Percentiles rank a stretch among this genome's conserved stretches.
Conservation (phyloP, 2,797 vertebrate species). For the Australoheros facetus region DNA sequence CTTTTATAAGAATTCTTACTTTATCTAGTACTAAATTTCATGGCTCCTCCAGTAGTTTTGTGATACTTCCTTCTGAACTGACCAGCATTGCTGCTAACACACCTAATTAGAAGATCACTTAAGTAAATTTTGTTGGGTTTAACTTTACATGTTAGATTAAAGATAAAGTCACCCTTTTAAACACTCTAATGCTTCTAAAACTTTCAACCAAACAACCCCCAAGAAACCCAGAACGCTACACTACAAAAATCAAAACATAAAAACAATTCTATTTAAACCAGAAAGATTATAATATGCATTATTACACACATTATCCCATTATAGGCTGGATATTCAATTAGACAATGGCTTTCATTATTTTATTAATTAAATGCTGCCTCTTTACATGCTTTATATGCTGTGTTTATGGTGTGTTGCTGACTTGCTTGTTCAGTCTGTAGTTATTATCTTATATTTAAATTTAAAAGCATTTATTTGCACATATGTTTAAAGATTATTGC, state of each 20-base stretch:
- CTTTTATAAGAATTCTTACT: neutral
- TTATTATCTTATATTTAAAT: neutral
- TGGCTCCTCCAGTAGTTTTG: neutral
- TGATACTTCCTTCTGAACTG: neutral
- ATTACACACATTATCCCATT: no score
- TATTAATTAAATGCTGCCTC: neutral
- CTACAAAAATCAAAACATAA: no score
- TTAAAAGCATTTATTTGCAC: neutral
- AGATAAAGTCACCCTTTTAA: neutral
- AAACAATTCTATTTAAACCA: no score
- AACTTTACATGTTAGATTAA: neutral
- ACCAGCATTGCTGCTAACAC: neutral
- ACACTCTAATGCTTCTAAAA: neutral
- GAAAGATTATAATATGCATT: no score
- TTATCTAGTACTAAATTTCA: neutral
- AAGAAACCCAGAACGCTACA: neutral
- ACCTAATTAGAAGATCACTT: neutral
- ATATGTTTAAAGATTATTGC: slow-evolving; percentile 1
- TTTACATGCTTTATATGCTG: neutral
- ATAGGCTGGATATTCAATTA: neutral
- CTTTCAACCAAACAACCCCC: neutral
- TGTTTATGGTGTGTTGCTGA: neutral
- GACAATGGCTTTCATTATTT: neutral
- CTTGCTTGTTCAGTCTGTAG: neutral
- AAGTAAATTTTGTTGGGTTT: neutral